These are phyloP conservation scores for Nyleta sp. DNA, from an alignment of 2,888 invertebrate genomes.

Conservation along the genomic window DNA sequence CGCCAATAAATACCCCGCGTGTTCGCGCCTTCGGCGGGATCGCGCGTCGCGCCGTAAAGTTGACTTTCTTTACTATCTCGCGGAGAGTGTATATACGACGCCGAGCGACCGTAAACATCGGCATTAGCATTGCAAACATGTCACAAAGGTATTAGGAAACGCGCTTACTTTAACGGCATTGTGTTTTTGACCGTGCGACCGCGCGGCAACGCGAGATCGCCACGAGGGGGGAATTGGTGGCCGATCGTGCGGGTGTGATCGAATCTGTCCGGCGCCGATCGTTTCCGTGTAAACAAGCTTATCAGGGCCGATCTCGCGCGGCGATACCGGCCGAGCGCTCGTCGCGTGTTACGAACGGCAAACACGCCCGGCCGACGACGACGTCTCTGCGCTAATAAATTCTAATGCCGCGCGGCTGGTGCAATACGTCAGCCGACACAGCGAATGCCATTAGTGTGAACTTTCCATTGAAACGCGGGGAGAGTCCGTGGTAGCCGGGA, in stretches of 20 bases:
- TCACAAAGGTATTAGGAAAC: constrained; percentile 61
- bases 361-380: constrained; percentile 73
- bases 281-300: constrained; percentile 67
- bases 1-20: constrained; percentile 27
- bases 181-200: constrained; percentile 57
- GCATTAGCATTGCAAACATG: constrained; percentile 55
- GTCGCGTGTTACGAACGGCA: constrained; percentile 63
- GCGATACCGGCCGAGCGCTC: constrained; percentile 57
- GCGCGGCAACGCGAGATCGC: constrained; percentile 36
- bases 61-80: constrained; percentile 48
- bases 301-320: constrained; percentile 59
- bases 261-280: constrained; percentile 64
- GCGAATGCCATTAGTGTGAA: constrained; percentile 79
- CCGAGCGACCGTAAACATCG: constrained; percentile 40
- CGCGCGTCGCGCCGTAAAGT: constrained; percentile 39
- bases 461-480: constrained; percentile 76
- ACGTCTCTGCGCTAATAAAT: constrained; percentile 77
- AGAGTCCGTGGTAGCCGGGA: constrained; percentile 63
- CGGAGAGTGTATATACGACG: constrained; percentile 45
- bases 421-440: constrained; percentile 68
- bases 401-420: constrained; percentile 71
- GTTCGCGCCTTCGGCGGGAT: constrained; percentile 18
- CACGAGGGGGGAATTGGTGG: constrained; percentile 53
- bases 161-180: constrained; percentile 56
- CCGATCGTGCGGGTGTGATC: constrained; percentile 65